A percentile compares a stretch with the other conserved stretches of the same genome.
Evolutionary conservation across 2,113 vertebrate species (phyloP).

Genomic region (Lontra canadensis): DNA sequence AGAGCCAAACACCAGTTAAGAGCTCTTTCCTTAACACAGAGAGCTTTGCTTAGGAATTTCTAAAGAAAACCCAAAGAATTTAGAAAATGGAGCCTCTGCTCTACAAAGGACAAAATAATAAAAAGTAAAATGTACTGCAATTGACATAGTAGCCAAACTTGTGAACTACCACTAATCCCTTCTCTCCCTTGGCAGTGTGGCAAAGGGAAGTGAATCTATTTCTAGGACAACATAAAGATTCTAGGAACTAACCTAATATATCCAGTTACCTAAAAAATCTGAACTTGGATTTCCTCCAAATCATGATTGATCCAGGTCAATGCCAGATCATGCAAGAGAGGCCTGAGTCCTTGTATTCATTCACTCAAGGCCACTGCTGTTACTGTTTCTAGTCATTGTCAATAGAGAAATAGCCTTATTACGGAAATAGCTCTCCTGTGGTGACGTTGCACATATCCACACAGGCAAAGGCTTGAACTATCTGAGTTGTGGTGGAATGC

Average conservation of each 20-base stretch:
- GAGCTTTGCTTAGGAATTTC: constrained; percentile 16
- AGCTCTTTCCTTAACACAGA: constrained; percentile 40
- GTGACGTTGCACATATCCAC: neutral
- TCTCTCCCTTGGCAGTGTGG: neutral
- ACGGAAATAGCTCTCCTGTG: neutral
- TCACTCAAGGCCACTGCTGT: neutral
- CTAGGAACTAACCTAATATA: constrained; percentile 39
- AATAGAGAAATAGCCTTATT: neutral
- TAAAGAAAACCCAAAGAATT: constrained; percentile 1
- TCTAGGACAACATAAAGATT: constrained; percentile 21
- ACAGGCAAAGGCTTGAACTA: neutral
- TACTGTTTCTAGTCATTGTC: neutral
- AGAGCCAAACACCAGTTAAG: constrained; percentile 29
- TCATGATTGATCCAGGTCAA: neutral
- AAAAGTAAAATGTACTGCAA: constrained; percentile 17
- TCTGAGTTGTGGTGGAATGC: neutral
- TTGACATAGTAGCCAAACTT: constrained; percentile 23
- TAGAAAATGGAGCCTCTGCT: neutral
- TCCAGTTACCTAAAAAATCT: constrained; percentile 49
- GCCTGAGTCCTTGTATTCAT: neutral
- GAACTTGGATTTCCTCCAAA: constrained; percentile 44
- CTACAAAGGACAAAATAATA: neutral
- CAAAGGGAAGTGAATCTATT: constrained; percentile 20
- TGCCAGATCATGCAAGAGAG: neutral
- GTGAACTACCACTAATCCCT: neutral